A percentile compares a stretch with the other conserved stretches of the same genome.
These are phyloP conservation scores for Orchesellides sinensis DNA, from an alignment of 2,888 invertebrate species.

Conservation along the genomic window DNA sequence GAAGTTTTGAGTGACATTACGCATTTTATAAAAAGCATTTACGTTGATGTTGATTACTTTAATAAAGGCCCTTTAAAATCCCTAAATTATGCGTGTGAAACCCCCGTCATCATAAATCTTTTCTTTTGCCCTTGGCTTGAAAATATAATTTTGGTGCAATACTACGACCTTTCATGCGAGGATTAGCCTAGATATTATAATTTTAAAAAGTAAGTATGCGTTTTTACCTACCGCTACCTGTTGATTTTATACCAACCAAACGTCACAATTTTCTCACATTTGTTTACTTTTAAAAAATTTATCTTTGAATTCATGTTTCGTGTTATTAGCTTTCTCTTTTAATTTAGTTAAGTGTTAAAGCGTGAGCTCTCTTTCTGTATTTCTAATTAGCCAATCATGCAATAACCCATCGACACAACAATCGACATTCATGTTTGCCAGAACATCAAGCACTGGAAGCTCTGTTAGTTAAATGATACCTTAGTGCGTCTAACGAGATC, in stretches of 20 bases:
- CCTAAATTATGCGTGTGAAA: conserved; percentile 25
- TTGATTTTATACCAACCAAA: background rate
- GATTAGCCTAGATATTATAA: conserved; percentile 25
- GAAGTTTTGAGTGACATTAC: background rate
- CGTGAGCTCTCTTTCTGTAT: too few relatives aligned
- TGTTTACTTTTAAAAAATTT: background rate
- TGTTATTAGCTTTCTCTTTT: too few relatives aligned
- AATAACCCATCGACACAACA: too few relatives aligned
- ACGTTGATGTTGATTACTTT: background rate
- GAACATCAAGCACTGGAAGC: too few relatives aligned
- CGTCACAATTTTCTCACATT: background rate
- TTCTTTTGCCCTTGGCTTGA: conserved; percentile 9
- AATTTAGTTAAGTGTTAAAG: too few relatives aligned
- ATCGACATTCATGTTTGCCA: too few relatives aligned
- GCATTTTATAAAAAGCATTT: too few relatives aligned
- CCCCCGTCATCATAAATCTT: conserved; percentile 13
- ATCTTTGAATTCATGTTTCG: too few relatives aligned
- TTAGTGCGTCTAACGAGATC: too few relatives aligned
- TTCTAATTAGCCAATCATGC: too few relatives aligned
- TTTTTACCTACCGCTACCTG: background rate
- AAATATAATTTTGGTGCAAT: conserved; percentile 35
- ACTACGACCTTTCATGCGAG: conserved; percentile 30
- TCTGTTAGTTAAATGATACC: too few relatives aligned
- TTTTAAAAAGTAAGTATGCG: background rate
- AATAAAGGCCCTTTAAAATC: conserved; percentile 2